Evolutionary conservation across 1,140 invertebrate genomes (phyloP).

Genomic region (Tetragnatha versicolor): DNA sequence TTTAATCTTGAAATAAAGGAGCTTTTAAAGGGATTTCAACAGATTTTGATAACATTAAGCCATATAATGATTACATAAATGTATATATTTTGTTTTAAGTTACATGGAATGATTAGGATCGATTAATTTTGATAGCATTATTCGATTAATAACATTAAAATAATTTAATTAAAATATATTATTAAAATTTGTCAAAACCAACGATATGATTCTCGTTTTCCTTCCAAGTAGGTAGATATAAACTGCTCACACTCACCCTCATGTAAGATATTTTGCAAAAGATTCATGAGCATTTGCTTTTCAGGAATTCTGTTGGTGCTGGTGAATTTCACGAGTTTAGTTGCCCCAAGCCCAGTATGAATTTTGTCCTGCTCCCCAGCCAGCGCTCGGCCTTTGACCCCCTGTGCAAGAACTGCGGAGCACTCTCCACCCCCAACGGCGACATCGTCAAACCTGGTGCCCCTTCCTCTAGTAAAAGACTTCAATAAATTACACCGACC

Average conservation of each 20-base stretch:
- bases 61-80: no score
- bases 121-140: no score
- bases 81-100: no score
- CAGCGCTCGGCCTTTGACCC: conserved; percentile 83
- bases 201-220: no score
- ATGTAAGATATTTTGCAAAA: not conserved
- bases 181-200: no score
- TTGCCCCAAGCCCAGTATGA: conserved; percentile 71
- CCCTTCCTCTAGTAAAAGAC: conserved; percentile 44
- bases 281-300: not conserved
- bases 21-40: no score
- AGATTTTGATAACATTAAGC: no score
- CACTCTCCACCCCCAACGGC: conserved; percentile 39
- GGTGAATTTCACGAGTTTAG: conserved; percentile 23
- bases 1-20: no score
- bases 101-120: no score
- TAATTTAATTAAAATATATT: no score
- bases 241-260: not conserved
- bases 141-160: not conserved
- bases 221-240: no score
- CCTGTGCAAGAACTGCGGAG: conserved; percentile 69
- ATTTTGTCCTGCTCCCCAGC: conserved; percentile 80
- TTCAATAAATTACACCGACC: conserved; percentile 35
- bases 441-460: conserved; percentile 40
- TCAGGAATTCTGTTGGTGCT: conserved; percentile 13